phyloP scores from a whole-genome alignment of 2,797 vertebrate species.

The Lepilemur ruficaudatus region DNA sequence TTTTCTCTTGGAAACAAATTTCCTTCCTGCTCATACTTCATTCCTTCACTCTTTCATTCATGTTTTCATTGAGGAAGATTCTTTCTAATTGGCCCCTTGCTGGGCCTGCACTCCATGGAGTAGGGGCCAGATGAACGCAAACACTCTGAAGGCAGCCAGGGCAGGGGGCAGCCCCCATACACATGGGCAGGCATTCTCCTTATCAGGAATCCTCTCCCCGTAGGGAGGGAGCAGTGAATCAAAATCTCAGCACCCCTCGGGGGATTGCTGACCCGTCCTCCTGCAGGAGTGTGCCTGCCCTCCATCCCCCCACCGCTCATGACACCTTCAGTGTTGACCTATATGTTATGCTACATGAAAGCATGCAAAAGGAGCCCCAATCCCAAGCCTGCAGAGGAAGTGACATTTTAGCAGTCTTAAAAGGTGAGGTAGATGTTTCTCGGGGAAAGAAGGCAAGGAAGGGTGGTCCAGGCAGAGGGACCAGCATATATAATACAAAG shows the following conservation, averaged over 20 bases:
- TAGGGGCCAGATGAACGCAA: neutral
- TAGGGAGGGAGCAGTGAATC: neutral
- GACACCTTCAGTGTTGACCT: too few species aligned
- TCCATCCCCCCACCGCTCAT: too few species aligned
- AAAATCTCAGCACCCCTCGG: neutral
- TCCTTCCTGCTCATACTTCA: neutral
- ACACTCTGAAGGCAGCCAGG: neutral
- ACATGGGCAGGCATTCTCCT: too few species aligned
- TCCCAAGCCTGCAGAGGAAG: neutral
- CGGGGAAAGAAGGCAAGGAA: neutral
- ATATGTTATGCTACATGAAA: neutral
- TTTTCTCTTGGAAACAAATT: constrained; percentile 9
- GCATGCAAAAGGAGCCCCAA: neutral
- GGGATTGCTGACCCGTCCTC: neutral
- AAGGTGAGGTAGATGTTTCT: neutral
- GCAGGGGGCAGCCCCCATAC: neutral
- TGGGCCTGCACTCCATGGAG: neutral
- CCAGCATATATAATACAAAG: neutral
- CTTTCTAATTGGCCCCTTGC: neutral
- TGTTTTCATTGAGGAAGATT: neutral
- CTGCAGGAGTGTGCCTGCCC: neutral
- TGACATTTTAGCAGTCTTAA: neutral
- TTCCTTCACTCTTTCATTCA: neutral
- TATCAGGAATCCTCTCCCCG: neutral
- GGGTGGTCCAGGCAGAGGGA: neutral